Conservation (phyloP, 2,888 invertebrate genomes). For the Megaustenia siamemsis region DNA sequence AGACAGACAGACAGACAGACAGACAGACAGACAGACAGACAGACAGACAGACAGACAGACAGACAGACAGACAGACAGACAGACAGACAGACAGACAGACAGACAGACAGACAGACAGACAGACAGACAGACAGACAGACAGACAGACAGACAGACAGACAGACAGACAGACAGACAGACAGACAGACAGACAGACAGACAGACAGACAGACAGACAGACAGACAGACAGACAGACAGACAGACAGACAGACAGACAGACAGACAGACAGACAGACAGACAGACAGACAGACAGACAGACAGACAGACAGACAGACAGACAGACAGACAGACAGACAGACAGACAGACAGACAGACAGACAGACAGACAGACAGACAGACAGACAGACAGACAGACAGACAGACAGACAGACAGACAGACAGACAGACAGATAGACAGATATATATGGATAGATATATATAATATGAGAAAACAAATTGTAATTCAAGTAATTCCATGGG, state of each 20-base stretch:
- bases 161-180: background rate
- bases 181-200: slow-evolving; percentile 16
- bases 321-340: slow-evolving; percentile 9
- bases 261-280: slow-evolving; percentile 4
- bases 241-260: background rate
- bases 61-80: slow-evolving; percentile 24
- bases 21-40: slow-evolving; percentile 33
- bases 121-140: slow-evolving; percentile 16
- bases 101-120: slow-evolving; percentile 7
- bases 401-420: slow-evolving; percentile 9
- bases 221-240: slow-evolving; percentile 22
- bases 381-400: background rate
- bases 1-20: slow-evolving; percentile 24
- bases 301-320: slow-evolving; percentile 1
- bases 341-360: slow-evolving; percentile 9
- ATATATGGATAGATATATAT: too few species aligned
- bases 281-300: slow-evolving; percentile 1
- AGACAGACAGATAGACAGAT: too few species aligned
- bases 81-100: background rate
- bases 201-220: slow-evolving; percentile 20
- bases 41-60: slow-evolving; percentile 37
- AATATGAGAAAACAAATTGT: background rate
- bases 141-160: background rate
- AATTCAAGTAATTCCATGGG: background rate
- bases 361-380: slow-evolving; percentile 9